These are phyloP conservation scores for Rhagonycha lutea DNA, from an alignment of 2,888 invertebrate species.

Conservation along the genomic window DNA sequence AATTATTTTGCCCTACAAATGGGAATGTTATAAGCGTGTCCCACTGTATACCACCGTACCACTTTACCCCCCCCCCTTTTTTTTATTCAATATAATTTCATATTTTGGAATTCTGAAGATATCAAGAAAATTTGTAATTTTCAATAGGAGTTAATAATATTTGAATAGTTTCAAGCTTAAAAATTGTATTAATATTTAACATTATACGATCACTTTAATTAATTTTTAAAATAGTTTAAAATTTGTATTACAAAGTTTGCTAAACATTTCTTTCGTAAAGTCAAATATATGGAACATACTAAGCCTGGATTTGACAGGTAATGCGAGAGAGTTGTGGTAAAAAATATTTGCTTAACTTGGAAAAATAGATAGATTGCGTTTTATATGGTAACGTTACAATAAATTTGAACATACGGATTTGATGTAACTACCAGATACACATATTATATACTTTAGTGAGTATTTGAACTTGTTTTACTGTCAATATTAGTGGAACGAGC, in stretches of 20 bases:
- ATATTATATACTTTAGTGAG: constrained; percentile 22
- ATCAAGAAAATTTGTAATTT: too few species aligned
- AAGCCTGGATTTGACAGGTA: constrained; percentile 5
- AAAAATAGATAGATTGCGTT: constrained; percentile 16
- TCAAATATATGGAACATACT: constrained; percentile 8
- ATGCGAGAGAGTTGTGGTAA: constrained; percentile 8
- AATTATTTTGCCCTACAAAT: too few species aligned
- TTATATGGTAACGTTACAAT: constrained; percentile 19
- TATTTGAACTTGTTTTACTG: constrained; percentile 21
- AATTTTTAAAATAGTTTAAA: background rate
- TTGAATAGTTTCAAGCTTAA: too few species aligned
- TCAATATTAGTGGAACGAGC: constrained; percentile 9
- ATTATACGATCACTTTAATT: background rate
- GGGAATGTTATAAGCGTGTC: too few species aligned
- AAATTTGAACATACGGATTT: constrained; percentile 23
- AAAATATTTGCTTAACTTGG: constrained; percentile 10
- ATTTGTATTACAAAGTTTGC: background rate
- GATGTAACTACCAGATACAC: constrained; percentile 22
- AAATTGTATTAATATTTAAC: too few species aligned
- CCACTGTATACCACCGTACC: too few species aligned
- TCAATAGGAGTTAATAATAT: too few species aligned
- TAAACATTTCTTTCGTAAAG: background rate
- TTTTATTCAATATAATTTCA: too few species aligned
- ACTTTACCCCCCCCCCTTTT: too few species aligned
- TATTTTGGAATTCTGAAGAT: too few species aligned